phyloP scores from a whole-genome alignment of 2,888 invertebrate species.

The Camponotus fellah region DNA sequence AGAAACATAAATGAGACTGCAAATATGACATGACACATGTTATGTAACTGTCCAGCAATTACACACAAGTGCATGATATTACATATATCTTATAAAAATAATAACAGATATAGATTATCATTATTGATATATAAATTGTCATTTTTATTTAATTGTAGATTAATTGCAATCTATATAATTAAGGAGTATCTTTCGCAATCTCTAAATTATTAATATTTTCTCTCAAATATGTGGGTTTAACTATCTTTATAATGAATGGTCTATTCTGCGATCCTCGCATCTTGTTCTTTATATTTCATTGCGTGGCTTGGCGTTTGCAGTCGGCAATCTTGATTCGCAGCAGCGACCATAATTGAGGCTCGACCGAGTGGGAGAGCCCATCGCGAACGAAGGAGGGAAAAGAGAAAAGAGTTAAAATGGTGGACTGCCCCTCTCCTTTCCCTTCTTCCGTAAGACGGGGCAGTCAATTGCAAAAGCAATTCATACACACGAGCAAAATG shows the following conservation, averaged over 20 bases:
- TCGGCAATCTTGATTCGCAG: constrained; percentile 39
- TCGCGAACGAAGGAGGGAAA: constrained; percentile 44
- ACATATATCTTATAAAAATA: not conserved
- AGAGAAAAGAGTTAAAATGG: constrained; percentile 63
- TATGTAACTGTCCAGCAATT: constrained; percentile 6
- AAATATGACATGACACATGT: constrained; percentile 9
- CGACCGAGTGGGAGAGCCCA: constrained; percentile 38
- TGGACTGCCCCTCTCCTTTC: constrained; percentile 39
- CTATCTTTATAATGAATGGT: not conserved
- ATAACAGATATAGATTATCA: not conserved
- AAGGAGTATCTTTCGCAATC: not conserved
- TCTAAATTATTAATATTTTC: not conserved
- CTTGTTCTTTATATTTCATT: constrained; percentile 17
- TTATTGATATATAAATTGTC: not conserved
- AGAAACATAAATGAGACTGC: constrained; percentile 32
- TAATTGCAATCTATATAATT: not conserved
- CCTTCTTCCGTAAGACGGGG: constrained; percentile 53
- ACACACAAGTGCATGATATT: not conserved
- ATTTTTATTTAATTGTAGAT: not conserved
- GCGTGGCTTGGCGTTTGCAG: constrained; percentile 15
- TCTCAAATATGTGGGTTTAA: not conserved
- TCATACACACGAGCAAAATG: constrained; percentile 21
- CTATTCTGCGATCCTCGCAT: not conserved
- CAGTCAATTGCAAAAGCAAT: constrained; percentile 54
- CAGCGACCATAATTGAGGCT: constrained; percentile 38